phyloP scores from a whole-genome alignment of 2,888 invertebrate genomes.

The Carabus problematicus region DNA sequence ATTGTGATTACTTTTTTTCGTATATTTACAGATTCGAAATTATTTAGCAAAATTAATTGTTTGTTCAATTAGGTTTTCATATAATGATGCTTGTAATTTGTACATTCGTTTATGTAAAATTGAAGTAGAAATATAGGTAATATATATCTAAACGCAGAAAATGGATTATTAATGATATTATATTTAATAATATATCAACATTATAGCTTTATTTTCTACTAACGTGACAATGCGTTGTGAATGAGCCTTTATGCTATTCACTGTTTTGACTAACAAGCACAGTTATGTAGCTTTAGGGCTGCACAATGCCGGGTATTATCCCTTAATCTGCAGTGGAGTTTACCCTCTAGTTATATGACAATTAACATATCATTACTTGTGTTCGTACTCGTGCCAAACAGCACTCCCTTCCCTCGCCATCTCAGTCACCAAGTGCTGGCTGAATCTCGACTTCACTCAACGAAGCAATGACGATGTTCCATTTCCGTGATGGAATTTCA shows the following conservation, averaged over 20 bases:
- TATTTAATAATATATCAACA: not conserved
- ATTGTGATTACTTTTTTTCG: not conserved
- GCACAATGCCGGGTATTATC: constrained; percentile 20
- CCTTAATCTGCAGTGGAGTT: constrained; percentile 47
- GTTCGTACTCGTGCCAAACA: not conserved
- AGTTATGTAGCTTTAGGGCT: constrained; percentile 24
- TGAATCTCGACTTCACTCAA: not conserved
- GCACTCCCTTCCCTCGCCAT: too few species aligned
- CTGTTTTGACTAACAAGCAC: constrained; percentile 28
- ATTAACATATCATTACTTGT: constrained; percentile 55
- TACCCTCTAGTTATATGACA: constrained; percentile 56
- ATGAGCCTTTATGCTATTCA: not conserved
- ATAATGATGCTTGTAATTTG: constrained; percentile 14
- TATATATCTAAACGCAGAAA: too few species aligned
- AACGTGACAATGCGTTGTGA: constrained; percentile 15
- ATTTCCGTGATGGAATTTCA: not conserved
- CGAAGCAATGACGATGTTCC: constrained; percentile 4
- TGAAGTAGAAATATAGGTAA: too few species aligned
- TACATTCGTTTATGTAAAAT: constrained; percentile 6
- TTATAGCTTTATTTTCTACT: not conserved
- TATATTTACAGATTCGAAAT: not conserved
- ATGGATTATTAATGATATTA: too few species aligned
- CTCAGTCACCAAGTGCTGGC: not conserved
- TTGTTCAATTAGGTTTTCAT: too few species aligned
- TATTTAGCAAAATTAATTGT: not conserved